phyloP scores from a whole-genome alignment of 2,113 vertebrate genomes.

The Smithornis capensis region DNA sequence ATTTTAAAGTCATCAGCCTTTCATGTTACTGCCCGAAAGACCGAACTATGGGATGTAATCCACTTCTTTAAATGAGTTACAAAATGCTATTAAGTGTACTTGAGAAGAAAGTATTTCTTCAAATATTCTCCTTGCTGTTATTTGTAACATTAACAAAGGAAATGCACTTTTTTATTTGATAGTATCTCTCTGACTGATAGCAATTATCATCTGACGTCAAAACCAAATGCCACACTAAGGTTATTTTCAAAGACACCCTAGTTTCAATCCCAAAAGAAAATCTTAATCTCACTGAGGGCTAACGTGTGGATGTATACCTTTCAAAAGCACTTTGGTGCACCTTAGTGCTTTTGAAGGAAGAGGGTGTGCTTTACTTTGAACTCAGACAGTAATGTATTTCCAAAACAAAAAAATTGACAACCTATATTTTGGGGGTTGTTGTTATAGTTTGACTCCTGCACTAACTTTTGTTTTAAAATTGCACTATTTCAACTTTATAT shows the following conservation, averaged over 20 bases:
- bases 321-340: neutral
- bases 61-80: neutral
- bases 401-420: neutral
- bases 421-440: neutral
- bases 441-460: slow-evolving; percentile 50
- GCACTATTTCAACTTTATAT: slow-evolving; percentile 64
- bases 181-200: neutral
- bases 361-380: neutral
- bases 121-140: neutral
- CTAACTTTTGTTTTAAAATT: slow-evolving; percentile 63
- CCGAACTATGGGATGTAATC: neutral
- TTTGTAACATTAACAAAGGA: neutral
- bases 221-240: neutral
- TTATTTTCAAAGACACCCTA: neutral
- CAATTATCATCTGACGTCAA: neutral
- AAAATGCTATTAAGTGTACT: neutral
- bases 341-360: neutral
- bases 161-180: slow-evolving; percentile 23
- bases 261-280: neutral
- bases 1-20: neutral
- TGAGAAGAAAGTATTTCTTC: neutral
- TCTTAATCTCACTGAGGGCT: neutral
- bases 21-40: neutral
- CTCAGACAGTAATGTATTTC: neutral
- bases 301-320: neutral